Percentiles rank a stretch among this genome's conserved stretches.
Evolutionary conservation across 2,888 invertebrate genomes (phyloP).

Genomic region (Drosophila buzzatii): DNA sequence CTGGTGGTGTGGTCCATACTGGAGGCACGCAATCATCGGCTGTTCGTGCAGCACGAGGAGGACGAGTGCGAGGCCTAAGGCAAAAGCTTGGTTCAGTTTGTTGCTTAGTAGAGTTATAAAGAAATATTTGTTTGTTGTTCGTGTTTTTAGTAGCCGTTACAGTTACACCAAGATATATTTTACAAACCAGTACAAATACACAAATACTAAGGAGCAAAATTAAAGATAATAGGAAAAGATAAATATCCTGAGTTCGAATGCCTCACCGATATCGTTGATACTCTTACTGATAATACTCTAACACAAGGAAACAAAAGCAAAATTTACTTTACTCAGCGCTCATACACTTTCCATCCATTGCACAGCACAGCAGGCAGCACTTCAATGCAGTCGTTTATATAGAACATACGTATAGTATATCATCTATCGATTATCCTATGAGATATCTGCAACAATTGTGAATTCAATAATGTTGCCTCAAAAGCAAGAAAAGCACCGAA

Average conservation of each 20-base stretch:
- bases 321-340: constrained; percentile 25
- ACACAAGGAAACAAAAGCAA: constrained; percentile 14
- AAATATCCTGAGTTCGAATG: constrained; percentile 65
- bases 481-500: constrained; percentile 68
- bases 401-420: not conserved
- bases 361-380: constrained; percentile 16
- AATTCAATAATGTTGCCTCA: constrained; percentile 39
- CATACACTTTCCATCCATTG: constrained; percentile 9
- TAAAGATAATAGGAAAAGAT: not conserved
- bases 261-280: constrained; percentile 74
- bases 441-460: constrained; percentile 32
- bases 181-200: constrained; percentile 41
- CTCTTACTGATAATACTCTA: constrained; percentile 22
- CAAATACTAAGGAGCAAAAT: not conserved
- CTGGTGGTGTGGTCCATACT: constrained; percentile 86
- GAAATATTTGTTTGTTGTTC: constrained; percentile 54
- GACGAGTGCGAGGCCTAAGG: constrained; percentile 82
- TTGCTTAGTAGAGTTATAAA: constrained; percentile 38
- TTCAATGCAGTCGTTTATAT: constrained; percentile 17
- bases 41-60: constrained; percentile 80
- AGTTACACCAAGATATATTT: constrained; percentile 50
- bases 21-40: constrained; percentile 79
- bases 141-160: constrained; percentile 73
- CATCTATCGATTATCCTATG: constrained; percentile 42
- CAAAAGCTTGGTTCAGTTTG: constrained; percentile 32